Evolutionary conservation across 2,888 invertebrate species (phyloP).

Genomic region (Campoletis raptor): DNA sequence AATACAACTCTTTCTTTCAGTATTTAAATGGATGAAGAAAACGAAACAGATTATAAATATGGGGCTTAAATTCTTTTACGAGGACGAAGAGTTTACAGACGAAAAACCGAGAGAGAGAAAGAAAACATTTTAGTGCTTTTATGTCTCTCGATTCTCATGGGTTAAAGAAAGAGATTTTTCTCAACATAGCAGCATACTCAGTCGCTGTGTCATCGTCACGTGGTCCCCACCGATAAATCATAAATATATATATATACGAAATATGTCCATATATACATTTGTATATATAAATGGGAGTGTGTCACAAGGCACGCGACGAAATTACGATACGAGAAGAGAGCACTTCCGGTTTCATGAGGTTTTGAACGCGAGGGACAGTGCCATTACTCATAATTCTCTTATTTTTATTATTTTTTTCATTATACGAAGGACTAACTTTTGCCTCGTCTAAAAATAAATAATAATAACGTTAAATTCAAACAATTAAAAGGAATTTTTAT

Average conservation of each 20-base stretch:
- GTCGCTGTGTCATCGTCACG: conserved; percentile 80
- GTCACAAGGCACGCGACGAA: conserved; percentile 55
- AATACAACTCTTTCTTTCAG: neutral
- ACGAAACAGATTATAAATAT: conserved; percentile 2
- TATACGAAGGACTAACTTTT: neutral
- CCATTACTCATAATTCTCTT: neutral
- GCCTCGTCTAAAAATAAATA: neutral
- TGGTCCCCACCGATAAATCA: conserved; percentile 75
- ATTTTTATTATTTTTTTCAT: neutral
- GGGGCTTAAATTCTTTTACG: conserved; percentile 35
- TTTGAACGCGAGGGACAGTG: neutral
- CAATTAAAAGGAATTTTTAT: neutral
- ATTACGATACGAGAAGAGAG: neutral
- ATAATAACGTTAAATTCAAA: neutral
- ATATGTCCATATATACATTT: conserved; percentile 68
- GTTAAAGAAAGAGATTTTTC: conserved; percentile 49
- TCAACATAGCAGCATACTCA: conserved; percentile 74
- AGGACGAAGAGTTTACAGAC: conserved; percentile 58
- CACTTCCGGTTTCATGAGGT: conserved; percentile 5
- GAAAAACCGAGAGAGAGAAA: conserved; percentile 14
- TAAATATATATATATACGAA: conserved; percentile 75
- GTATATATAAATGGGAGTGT: conserved; percentile 69
- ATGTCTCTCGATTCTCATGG: conserved; percentile 17
- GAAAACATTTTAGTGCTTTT: neutral
- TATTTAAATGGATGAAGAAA: neutral